Evolutionary conservation across 2,888 invertebrate genomes (phyloP).

Genomic region (Oeneis ivallda): DNA sequence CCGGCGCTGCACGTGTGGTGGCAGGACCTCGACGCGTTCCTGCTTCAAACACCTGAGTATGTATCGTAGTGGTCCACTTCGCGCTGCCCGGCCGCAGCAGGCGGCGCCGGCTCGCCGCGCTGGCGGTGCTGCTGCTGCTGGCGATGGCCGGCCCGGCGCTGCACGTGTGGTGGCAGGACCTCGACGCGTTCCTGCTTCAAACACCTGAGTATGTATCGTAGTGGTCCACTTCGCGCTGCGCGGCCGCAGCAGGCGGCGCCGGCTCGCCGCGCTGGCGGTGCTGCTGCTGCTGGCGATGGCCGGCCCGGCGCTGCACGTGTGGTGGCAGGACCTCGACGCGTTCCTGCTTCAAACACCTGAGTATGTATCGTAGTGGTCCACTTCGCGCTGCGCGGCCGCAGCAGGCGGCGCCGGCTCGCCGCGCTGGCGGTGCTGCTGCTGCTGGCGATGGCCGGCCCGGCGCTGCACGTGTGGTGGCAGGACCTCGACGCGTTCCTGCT

Average conservation of each 20-base stretch:
- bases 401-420: background rate
- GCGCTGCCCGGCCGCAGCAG: background rate
- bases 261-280: background rate
- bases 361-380: conserved; percentile 42
- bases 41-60: too few species aligned
- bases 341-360: too few species aligned
- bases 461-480: conserved; percentile 45
- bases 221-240: conserved; percentile 33
- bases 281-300: conserved; percentile 39
- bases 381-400: conserved; percentile 7
- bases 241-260: background rate
- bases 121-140: conserved; percentile 29
- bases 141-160: conserved; percentile 41
- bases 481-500: conserved; percentile 47
- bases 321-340: conserved; percentile 46
- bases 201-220: too few species aligned
- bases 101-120: background rate
- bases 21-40: conserved; percentile 46
- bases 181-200: too few species aligned
- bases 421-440: conserved; percentile 28
- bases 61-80: conserved; percentile 41
- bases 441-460: conserved; percentile 40
- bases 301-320: conserved; percentile 44
- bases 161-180: conserved; percentile 45
- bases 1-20: conserved; percentile 46